phyloP scores from a whole-genome alignment of 2,113 vertebrate genomes.

The Melanostigma gelatinosum region DNA sequence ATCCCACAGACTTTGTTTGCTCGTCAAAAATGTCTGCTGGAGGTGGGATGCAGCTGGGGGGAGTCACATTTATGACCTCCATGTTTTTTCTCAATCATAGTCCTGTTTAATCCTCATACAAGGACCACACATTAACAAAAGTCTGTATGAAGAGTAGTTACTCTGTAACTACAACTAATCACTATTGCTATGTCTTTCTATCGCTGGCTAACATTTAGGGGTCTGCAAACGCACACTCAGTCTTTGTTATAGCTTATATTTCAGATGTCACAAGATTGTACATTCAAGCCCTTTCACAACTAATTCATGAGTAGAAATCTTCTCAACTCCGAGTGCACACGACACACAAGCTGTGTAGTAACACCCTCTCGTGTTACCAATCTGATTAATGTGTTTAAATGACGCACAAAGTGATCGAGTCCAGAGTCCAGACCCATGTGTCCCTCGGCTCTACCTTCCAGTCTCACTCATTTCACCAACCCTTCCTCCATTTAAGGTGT shows the following conservation, averaged over 20 bases:
- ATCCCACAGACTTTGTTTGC: not conserved
- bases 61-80: not conserved
- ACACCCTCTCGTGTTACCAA: slow-evolving; percentile 48
- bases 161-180: not conserved
- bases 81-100: not conserved
- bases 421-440: not conserved
- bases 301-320: slow-evolving; percentile 28
- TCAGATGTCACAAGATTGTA: not conserved
- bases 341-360: slow-evolving; percentile 36
- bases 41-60: too few relatives aligned
- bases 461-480: slow-evolving; percentile 25
- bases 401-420: slow-evolving; percentile 11
- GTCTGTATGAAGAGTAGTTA: not conserved
- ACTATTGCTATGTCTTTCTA: not conserved
- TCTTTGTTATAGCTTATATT: not conserved
- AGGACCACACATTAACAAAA: not conserved
- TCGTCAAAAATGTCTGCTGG: not conserved
- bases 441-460: slow-evolving; percentile 20
- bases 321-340: slow-evolving; percentile 13
- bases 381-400: slow-evolving; percentile 54
- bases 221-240: not conserved
- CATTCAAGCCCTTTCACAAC: not conserved
- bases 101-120: not conserved
- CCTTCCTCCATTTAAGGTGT: slow-evolving; percentile 16
- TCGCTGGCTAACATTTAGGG: not conserved